Base-by-base conservation (phyloP, 2,888 invertebrate species). In the Chorisops tibialis region DNA sequence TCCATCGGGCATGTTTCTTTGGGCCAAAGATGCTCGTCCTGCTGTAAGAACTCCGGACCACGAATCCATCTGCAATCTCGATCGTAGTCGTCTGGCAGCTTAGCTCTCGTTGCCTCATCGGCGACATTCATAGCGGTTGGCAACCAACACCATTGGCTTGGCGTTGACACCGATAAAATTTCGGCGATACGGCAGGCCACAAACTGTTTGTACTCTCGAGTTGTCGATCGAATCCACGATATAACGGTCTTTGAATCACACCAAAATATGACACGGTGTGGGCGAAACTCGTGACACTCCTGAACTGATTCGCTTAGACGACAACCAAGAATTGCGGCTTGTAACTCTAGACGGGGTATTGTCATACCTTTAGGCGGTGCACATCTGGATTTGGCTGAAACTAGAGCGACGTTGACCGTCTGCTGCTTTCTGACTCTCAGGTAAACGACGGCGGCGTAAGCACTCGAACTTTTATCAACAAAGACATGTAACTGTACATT, bases 171-270 rank as follows among this genome's bases (percentile, higher is more conserved):
- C n/a, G 21, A 21, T 22, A 48, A 48, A 16, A 51, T 51, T 38
- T 51, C 38, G 9, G 51, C 51, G 11, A 51, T 51, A 16, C 37
- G 2, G 19, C 11, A 51, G 3, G 51, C 35, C 4, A 51, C 51
- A 18, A 51, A 51, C 16, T 51, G 51, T 18, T 51, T 51, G 14
- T 51, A 51, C 37, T 37, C 18, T 19, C 51, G 48, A 18, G 48
- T 11, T 11, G 12, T 22, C 12, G 48, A 48, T 48, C 16, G 6
- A 14, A 45, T 45, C 45, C 45, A 45, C 6, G 7, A 14, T 14
- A 45, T 7, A 14, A 45, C 45, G 7, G 45, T 45, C 16, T 16
- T 45, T 45, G 45, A 45, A 14, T 45, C 45, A 14, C 9, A 37
- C 48, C 48, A 48, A 19, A 48, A 19, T 48, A 48, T 21, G 14